Evolutionary conservation across 1,140 invertebrate genomes (phyloP), one percentile per base, ranked within the genome.

Genomic region (Drosophila hydei): DNA sequence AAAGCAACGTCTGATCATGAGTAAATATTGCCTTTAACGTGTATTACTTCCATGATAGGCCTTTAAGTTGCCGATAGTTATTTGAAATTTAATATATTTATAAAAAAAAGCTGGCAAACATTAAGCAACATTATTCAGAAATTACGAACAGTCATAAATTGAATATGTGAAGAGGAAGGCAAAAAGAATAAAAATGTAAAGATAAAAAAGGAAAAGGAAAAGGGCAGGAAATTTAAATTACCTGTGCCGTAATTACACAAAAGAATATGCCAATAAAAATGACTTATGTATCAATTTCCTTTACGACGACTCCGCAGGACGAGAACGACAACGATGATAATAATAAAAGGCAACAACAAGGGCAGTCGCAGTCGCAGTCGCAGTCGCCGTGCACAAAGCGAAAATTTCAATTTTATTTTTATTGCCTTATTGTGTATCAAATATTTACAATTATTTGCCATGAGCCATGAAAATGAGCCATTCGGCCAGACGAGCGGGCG

Each of bases 391-490:
- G 67, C 76, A 79, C 80, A 75, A 84, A 84, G 80, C 73, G 80
- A 73, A 87, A 69, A 88, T 87, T 88, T 88, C 83, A 88, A 88
- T 88, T 88, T 88, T 89, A 85, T 87, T 81, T 89, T 89, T 89
- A 89, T 89, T 89, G 85, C 85, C 85, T 85, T 89, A 89, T 89
- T 89, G 84, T 89, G 81, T 87, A 90, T 90, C 87, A 90, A 90
- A 90, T 90, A 90, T 90, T 90, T 90, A 90, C 87, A 90, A 90
- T 90, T 90, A 90, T 90, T 89, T 90, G 78, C 75, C 83, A 63
- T 67, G 68, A 64, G 77, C 62, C 59, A 61, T 72, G 65, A 73
- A 88, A 88, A 88, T 88, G 78, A 88, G 78, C 75, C 69, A 62
- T 73, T 73, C 64, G 71, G 38, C 43, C 62, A 69, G 65, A 55